Evolutionary conservation across 2,797 vertebrate species (phyloP), one percentile per base, ranked within the genome.

Genomic region (Centroberyx gerrardi): DNA sequence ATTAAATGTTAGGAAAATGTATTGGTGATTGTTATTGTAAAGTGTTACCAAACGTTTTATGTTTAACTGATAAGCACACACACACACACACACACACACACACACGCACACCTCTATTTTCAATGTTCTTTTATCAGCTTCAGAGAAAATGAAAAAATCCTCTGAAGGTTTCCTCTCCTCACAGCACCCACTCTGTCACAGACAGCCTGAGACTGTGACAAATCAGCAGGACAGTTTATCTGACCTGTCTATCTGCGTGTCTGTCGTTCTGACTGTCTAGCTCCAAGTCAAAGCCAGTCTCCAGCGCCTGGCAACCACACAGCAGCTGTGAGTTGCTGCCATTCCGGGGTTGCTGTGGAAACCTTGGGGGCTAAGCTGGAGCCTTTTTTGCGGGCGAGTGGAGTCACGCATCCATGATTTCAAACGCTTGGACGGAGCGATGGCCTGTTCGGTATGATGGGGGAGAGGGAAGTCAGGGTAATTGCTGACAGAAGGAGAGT

Each of bases 251-350:
- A 38, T 46, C 69, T 74, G 68, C 33, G 4, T 17, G 63, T 63
- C 66, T 86, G 62, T 60, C 78, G 55, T 58, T 81, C 46, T 69
- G 71, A 81, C 77, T 69, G 63, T 78, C 73, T 55, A 62, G 40
- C 69, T 54, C 52, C 46, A 42, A 70, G 49, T 69, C 70, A 61
- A 74, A 75, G 77, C 60, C 65, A 44, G 66, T 80, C 76, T 80
- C 60, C 71, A 82, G 74, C 28, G 44, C 74, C 80, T 82, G 67
- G 85, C 86, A 88, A 69, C 84, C 74, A 62, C 78, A 84, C 80
- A 90, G 86, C 90, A 92, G 93, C 90, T 94, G 90, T 69, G 78
- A 91, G 83, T 67, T 82, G 83, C 83, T 87, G 90, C 92, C 90
- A 90, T 88, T 83, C 87, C 65, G 15, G 73, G 76, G 87, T 88